Conservation (phyloP, 1,140 invertebrate genomes). For the Tetranychus cinnabarinus region DNA sequence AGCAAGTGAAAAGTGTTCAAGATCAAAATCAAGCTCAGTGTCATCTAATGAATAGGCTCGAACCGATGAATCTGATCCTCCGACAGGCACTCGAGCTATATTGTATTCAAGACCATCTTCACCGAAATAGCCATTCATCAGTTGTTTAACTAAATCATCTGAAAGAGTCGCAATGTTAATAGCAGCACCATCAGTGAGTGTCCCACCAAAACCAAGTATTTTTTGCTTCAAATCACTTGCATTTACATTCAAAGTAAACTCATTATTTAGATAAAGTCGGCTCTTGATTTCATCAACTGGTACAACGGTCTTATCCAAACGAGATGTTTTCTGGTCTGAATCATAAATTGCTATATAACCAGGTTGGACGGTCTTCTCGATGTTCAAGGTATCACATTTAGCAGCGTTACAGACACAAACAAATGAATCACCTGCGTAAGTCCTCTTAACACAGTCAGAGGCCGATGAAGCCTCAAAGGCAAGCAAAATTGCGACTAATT, state of each 20-base stretch:
- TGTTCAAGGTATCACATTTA: too few species aligned
- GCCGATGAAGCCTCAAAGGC: too few species aligned
- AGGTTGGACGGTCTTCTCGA: too few species aligned
- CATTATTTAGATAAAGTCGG: too few species aligned
- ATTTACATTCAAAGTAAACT: neutral
- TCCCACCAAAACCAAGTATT: conserved; percentile 47
- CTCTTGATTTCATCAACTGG: too few species aligned
- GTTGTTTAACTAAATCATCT: conserved; percentile 26
- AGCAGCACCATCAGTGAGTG: conserved; percentile 57
- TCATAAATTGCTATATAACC: too few species aligned
- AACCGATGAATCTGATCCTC: conserved; percentile 51
- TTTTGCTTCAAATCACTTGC: neutral
- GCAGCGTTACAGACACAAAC: too few species aligned
- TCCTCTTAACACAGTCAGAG: too few species aligned
- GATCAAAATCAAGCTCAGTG: conserved; percentile 28
- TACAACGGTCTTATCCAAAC: too few species aligned
- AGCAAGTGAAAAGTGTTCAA: conserved; percentile 38
- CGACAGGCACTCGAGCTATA: conserved; percentile 30
- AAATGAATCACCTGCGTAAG: too few species aligned
- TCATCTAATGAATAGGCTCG: conserved; percentile 42
- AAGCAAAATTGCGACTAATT: too few species aligned
- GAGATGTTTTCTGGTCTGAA: too few species aligned
- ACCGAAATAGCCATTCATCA: conserved; percentile 16
- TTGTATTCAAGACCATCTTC: conserved; percentile 13
- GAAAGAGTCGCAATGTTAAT: conserved; percentile 44